Evolutionary conservation across 2,888 invertebrate genomes (phyloP), one percentile per base, ranked within the genome.

Genomic region (Rhynchonema sp.): DNA sequence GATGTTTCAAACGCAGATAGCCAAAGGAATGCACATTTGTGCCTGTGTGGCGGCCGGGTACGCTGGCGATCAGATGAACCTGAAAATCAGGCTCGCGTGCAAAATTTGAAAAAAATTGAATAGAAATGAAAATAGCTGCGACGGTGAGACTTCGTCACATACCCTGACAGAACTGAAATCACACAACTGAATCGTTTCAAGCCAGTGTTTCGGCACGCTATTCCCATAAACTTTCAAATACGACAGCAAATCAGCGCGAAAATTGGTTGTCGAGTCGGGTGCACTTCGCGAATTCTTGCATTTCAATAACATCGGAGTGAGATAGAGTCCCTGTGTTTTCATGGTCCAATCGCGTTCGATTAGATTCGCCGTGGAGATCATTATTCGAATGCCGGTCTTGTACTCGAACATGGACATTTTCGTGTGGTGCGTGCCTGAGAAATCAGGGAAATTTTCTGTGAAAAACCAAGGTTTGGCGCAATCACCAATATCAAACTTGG

Each of bases 271-370:
- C 17, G 38, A 38, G 38, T 38, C 38, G 38, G 9, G 9, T 6
- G 38, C 23, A 6, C 28, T 27, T 6, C 27, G 9, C 22, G 54
- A 9, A 6, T 26, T 27, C 6, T 54, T 27, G 6, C 6, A 26
- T 17, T 9, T 6, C 3, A 30, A 30, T 22, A 55, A 27, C n/a
- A 55, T 55, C 23, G 55, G 55, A 2, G 30, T 30, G 13, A 55
- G 13, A 30, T 30, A 55, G 23, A 55, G 30, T n/a, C 9, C 58
- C 75, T 96, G 92, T 0, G 90, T 88, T 66, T 90, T 82, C 73
- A 91, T 86, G 68, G 85, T 82, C 94, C 94, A 96, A 74, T 96
- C 94, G 64, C 85, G 84, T 28, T 83, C 79, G 66, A 91, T 85
- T 2, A 94, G 78, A 77, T 96, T 96, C 0, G 92, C 89, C 0